Conservation (phyloP, 2,113 vertebrate species). For the Urocolius indicus region DNA sequence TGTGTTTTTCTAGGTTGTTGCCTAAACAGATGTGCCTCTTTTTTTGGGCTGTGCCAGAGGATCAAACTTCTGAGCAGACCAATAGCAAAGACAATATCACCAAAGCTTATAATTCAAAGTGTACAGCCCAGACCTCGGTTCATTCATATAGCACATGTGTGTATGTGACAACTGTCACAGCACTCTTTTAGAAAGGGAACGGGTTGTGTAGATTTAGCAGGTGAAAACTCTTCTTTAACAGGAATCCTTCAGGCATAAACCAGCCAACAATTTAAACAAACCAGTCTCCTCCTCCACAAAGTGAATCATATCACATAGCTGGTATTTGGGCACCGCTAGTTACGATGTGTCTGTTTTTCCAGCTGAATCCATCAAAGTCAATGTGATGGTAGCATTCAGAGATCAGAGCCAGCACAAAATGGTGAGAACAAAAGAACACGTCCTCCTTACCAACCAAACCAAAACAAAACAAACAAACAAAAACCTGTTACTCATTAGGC, state of each 20-base stretch:
- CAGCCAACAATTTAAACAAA: background rate
- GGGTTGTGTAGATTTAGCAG: background rate
- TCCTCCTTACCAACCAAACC: conserved; percentile 58
- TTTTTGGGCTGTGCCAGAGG: background rate
- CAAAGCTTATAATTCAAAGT: background rate
- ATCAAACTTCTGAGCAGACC: background rate
- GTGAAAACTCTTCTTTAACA: background rate
- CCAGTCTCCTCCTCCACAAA: background rate
- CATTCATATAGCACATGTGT: background rate
- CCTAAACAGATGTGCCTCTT: background rate
- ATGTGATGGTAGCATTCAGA: background rate
- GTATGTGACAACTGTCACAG: background rate
- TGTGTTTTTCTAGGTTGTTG: background rate
- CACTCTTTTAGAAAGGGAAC: background rate
- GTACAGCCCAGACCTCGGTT: background rate
- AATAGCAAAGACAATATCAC: background rate
- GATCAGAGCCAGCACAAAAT: background rate
- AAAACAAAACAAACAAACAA: conserved; percentile 62
- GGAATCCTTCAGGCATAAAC: background rate
- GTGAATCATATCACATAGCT: conserved; percentile 26
- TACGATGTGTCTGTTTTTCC: conserved; percentile 19
- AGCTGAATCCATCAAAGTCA: conserved; percentile 25
- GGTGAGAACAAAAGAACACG: conserved; percentile 41
- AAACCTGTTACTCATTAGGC: conserved; percentile 35
- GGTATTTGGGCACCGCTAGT: conserved; percentile 9